Base-by-base conservation (phyloP, 2,797 vertebrate species). In the Sebastiscus albofasciatus region DNA sequence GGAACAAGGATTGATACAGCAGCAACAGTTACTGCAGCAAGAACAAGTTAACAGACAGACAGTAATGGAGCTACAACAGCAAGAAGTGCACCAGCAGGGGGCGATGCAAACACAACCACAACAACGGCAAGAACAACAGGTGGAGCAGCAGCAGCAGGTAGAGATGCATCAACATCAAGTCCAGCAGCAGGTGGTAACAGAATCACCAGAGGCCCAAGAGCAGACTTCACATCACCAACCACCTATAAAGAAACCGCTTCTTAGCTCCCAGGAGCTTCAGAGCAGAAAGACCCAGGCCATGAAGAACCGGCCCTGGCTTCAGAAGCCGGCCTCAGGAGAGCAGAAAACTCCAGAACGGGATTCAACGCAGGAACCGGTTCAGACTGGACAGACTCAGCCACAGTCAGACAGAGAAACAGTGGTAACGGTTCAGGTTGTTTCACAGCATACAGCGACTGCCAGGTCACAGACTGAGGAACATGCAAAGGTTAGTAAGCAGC, bases 231-330 rank as follows among this genome's bases (percentile, higher is more conserved):
- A 42, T 31, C 88, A 90, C 22, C 79, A 89, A 77, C 72, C 87
- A 29, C 4, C 82, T 64, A 36, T 34, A n/a, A 89, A 83, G 69
- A 94, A 91, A 75, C 33, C 60, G 1, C 33, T 54, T 33, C 46
- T 86, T 16, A 89, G 67, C 55, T 66, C 87, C 2, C 72, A 89
- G 29, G 87, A 95, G 31, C 82, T 95, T 36, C 90, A 94, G 66
- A 87, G 60, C 49, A 91, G 89, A 72, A 96, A 95, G 55, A 89
- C 93, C 14, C 88, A 89, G 54, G 93, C 89, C 12, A 65, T 79
- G 61, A 94, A 90, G 75, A 95, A 94, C 68, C 93, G 96, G 5
- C 96, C 96, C 10, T 96, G 96, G 96, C 91, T 96, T 59, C 93
- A 95, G 71, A 93, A 93, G 82, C 81, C 88, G 31, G 27, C 34